Evolutionary conservation across 2,797 vertebrate genomes (phyloP).

Genomic region (Coreius guichenoti): DNA sequence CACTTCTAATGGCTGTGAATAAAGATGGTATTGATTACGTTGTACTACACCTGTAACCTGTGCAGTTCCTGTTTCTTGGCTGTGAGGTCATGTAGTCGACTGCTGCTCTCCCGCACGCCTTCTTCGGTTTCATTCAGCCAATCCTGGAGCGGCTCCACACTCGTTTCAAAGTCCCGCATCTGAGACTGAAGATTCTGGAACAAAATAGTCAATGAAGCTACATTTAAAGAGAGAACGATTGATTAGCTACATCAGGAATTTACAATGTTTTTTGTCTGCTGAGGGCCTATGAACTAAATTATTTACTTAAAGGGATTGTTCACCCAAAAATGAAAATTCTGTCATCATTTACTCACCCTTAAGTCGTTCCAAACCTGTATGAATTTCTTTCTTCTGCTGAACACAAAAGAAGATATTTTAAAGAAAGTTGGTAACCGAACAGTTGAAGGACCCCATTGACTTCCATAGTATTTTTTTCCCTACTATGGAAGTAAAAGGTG

Average conservation of each 20-base stretch:
- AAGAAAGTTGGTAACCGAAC: too few relatives aligned
- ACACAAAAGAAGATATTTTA: too few relatives aligned
- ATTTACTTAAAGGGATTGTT: not conserved
- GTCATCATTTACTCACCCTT: too few relatives aligned
- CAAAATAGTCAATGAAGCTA: not conserved
- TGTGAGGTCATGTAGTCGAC: constrained; percentile 88
- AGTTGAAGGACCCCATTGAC: too few relatives aligned
- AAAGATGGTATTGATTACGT: not conserved
- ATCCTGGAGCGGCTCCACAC: constrained; percentile 90
- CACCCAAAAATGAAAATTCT: too few relatives aligned
- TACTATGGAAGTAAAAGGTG: too few relatives aligned
- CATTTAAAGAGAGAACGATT: not conserved
- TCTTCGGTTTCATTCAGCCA: constrained; percentile 90
- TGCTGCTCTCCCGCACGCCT: constrained; percentile 86
- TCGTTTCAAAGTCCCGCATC: constrained; percentile 95
- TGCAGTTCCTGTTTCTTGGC: constrained; percentile 93
- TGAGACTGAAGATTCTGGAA: constrained; percentile 89
- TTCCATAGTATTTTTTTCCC: too few relatives aligned
- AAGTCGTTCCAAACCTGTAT: too few relatives aligned
- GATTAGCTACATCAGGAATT: not conserved
- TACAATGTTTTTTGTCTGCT: not conserved
- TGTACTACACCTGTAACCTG: constrained; percentile 87
- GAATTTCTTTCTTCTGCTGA: too few relatives aligned
- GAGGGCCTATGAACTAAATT: not conserved
- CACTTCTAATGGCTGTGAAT: not conserved